phyloP scores from a whole-genome alignment of 1,140 invertebrate genomes.

The Solenopsis fugax region DNA sequence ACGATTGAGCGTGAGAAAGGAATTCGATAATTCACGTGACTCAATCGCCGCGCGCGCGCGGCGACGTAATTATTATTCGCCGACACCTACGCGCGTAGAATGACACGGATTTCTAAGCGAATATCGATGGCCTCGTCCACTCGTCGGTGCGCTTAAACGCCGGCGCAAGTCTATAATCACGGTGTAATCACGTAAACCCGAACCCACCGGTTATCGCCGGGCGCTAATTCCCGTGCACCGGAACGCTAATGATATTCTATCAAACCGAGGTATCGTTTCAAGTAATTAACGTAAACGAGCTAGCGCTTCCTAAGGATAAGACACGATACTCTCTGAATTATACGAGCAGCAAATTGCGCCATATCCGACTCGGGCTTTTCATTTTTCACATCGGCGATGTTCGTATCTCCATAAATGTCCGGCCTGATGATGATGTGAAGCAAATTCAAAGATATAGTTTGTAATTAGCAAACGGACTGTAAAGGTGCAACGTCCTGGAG shows the following conservation, averaged over 20 bases:
- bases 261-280: slow-evolving; percentile 58
- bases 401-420: not conserved
- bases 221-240: slow-evolving; percentile 55
- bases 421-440: not conserved
- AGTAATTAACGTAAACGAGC: slow-evolving; percentile 62
- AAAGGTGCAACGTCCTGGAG: not conserved
- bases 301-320: slow-evolving; percentile 21
- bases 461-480: not conserved
- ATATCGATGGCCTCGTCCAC: slow-evolving; percentile 52
- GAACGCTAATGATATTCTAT: slow-evolving; percentile 65
- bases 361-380: not conserved
- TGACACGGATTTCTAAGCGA: slow-evolving; percentile 59
- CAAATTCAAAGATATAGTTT: not conserved
- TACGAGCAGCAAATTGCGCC: not conserved
- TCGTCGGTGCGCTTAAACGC: slow-evolving; percentile 46
- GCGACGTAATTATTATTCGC: slow-evolving; percentile 18
- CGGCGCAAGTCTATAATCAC: slow-evolving; percentile 59
- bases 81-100: slow-evolving; percentile 39
- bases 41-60: slow-evolving; percentile 9
- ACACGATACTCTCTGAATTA: slow-evolving; percentile 24
- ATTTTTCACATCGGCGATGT: slow-evolving; percentile 1
- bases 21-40: slow-evolving; percentile 48
- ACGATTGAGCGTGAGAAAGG: slow-evolving; percentile 27
- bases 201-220: slow-evolving; percentile 50
- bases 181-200: slow-evolving; percentile 48